Conservation (phyloP, 1,140 invertebrate genomes). For the Campoletis sonorensis region DNA sequence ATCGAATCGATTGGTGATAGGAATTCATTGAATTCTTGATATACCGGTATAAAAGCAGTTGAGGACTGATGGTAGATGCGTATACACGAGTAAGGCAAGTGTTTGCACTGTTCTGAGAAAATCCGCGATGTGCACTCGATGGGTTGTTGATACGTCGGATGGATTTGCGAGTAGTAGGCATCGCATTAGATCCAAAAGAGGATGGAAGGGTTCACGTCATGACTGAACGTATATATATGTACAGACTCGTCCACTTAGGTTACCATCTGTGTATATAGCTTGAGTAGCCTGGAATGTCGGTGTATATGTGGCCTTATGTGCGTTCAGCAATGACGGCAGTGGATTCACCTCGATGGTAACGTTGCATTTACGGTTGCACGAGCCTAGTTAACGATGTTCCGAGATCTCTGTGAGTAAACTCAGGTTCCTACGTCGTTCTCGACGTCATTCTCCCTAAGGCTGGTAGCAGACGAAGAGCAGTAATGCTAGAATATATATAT, state of each 20-base stretch:
- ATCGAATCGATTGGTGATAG: too few relatives aligned
- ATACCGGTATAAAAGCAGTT: too few relatives aligned
- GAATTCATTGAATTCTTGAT: too few relatives aligned
- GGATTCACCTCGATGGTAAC: not conserved
- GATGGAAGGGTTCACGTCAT: not conserved
- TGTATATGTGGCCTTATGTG: not conserved
- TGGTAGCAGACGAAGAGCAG: not conserved
- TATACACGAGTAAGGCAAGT: not conserved
- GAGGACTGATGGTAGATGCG: not conserved
- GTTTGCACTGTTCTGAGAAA: too few relatives aligned
- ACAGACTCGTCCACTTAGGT: not conserved
- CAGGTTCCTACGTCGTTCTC: slow-evolving; percentile 11
- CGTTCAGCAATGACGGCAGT: not conserved
- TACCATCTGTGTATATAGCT: not conserved
- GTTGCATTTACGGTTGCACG: slow-evolving; percentile 28
- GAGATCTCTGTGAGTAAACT: slow-evolving; percentile 36
- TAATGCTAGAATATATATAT: not conserved
- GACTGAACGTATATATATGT: slow-evolving; percentile 8
- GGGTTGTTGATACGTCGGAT: not conserved
- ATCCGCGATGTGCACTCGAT: not conserved
- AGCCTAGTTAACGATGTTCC: slow-evolving; percentile 38
- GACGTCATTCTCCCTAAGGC: not conserved
- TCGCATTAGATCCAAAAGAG: not conserved
- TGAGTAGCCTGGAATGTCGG: not conserved
- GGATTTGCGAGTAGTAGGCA: not conserved